These are phyloP conservation scores for Tetragnatha montana DNA, from an alignment of 2,888 invertebrate genomes.

Conservation along the genomic window DNA sequence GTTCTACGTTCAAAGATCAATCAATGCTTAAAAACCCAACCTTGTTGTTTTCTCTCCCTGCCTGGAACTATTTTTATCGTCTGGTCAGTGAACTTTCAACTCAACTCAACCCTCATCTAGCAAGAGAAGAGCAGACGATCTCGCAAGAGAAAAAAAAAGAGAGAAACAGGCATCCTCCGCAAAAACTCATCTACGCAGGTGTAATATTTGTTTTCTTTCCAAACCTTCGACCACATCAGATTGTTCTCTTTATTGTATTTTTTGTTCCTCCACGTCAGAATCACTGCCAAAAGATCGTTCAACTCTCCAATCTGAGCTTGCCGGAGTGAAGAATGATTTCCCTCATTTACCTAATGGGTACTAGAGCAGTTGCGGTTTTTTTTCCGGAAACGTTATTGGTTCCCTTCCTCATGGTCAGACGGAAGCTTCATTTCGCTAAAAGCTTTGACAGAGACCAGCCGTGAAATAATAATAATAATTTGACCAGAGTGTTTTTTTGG, in stretches of 20 bases:
- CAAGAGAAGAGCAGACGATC: slow-evolving; percentile 4
- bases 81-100: slow-evolving; percentile 54
- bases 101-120: neutral
- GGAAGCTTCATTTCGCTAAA: slow-evolving; percentile 40
- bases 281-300: slow-evolving; percentile 42
- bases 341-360: slow-evolving; percentile 43
- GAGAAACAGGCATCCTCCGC: slow-evolving; percentile 51
- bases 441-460: slow-evolving; percentile 28
- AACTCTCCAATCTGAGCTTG: slow-evolving; percentile 20
- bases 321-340: slow-evolving; percentile 11
- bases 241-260: slow-evolving; percentile 18
- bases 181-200: slow-evolving; percentile 47
- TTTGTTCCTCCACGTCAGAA: neutral
- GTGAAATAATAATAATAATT: slow-evolving; percentile 6
- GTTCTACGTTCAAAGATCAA: neutral
- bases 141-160: slow-evolving; percentile 12
- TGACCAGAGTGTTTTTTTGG: neutral
- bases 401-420: neutral
- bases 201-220: slow-evolving; percentile 51
- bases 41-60: neutral
- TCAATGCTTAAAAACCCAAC: neutral
- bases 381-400: slow-evolving; percentile 38
- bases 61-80: slow-evolving; percentile 21
- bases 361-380: slow-evolving; percentile 4
- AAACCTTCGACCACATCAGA: slow-evolving; percentile 33